Evolutionary conservation across 37 sponge, comb jelly and placozoan species (phyloP).

Genomic region (Crambe crambe): DNA sequence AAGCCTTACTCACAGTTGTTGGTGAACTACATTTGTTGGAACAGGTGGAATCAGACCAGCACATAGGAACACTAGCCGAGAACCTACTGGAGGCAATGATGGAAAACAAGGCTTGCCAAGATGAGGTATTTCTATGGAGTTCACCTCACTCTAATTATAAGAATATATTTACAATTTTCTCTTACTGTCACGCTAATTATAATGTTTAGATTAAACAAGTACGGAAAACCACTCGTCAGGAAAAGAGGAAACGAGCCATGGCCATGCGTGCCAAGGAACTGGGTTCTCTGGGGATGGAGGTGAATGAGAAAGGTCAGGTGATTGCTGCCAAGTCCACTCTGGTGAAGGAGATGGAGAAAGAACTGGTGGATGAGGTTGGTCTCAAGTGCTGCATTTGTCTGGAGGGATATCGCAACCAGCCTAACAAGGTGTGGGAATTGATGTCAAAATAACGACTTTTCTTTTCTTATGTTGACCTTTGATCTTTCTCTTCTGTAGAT

Average conservation of each 20-base stretch:
- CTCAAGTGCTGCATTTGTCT: constrained; percentile 90
- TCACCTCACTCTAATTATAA: background rate
- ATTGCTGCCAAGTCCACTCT: constrained; percentile 38
- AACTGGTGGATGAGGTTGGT: constrained; percentile 80
- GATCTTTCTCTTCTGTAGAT: constrained; percentile 31
- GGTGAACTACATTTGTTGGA: constrained; percentile 79
- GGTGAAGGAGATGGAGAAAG: constrained; percentile 68
- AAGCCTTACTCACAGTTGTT: constrained; percentile 35
- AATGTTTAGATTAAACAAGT: constrained; percentile 58
- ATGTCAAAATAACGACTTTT: background rate
- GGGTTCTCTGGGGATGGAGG: constrained; percentile 76
- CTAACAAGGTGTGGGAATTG: constrained; percentile 70
- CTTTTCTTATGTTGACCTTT: background rate
- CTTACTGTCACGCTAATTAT: background rate
- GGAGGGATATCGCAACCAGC: constrained; percentile 92
- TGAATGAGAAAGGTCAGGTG: constrained; percentile 90
- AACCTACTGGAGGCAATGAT: constrained; percentile 78
- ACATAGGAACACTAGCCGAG: constrained; percentile 87
- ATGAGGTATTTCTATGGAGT: constrained; percentile 38
- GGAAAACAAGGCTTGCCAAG: constrained; percentile 46
- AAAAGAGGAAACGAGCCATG: constrained; percentile 84
- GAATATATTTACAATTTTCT: background rate
- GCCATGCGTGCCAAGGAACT: constrained; percentile 90
- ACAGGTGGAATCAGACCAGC: constrained; percentile 79
- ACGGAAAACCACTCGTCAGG: constrained; percentile 59